Percentiles rank a stretch among this genome's conserved stretches.
Conservation (phyloP, 1,140 invertebrate species). For the Drosophila eugracilis region DNA sequence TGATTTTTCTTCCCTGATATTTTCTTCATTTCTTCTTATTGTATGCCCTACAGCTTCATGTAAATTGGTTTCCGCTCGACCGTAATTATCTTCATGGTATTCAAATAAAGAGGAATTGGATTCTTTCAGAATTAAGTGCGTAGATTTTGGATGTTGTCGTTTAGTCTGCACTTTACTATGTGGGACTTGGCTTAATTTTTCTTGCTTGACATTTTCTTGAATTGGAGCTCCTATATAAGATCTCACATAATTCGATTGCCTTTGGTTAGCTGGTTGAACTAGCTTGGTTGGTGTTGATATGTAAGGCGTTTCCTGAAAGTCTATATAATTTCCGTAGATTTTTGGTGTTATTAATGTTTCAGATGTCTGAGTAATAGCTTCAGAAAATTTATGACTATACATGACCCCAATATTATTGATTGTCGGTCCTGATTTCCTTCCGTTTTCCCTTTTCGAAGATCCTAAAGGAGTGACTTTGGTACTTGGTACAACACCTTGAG, state of each 20-base stretch:
- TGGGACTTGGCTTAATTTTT: neutral
- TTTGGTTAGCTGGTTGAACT: too few species aligned
- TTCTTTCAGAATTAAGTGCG: neutral
- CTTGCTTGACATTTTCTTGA: neutral
- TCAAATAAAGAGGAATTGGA: neutral
- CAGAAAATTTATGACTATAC: neutral
- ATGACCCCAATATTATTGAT: neutral
- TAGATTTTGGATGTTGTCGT: neutral
- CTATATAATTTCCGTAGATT: too few species aligned
- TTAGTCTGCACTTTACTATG: neutral
- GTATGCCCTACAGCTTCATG: too few species aligned
- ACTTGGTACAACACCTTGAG: neutral
- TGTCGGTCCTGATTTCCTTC: neutral
- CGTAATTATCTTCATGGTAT: neutral
- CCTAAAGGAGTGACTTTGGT: neutral
- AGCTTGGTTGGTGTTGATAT: neutral
- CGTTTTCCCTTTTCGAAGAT: neutral
- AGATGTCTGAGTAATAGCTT: constrained; percentile 18
- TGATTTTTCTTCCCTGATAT: too few species aligned
- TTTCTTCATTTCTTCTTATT: too few species aligned
- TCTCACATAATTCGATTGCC: neutral
- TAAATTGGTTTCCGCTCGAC: too few species aligned
- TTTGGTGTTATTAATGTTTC: constrained; percentile 1
- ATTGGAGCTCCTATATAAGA: neutral
- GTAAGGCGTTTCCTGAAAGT: too few species aligned